Evolutionary conservation across 2,113 vertebrate species (phyloP).

Genomic region (Mus musculus): GRCm39 chr2:59602501-59603000

Average conservation of each 20-base stretch:
- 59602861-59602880: constrained; percentile 99
- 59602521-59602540: not conserved
- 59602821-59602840: constrained; percentile 96
- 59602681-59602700: constrained; percentile 86
- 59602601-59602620: constrained; percentile 10
- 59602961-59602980: constrained; percentile 19
- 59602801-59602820: constrained; percentile 89
- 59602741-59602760: constrained; percentile 96
- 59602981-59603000: not conserved
- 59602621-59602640: not conserved
- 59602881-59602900: constrained; percentile 89
- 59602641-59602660: constrained; percentile 51
- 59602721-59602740: constrained; percentile 98
- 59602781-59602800: constrained; percentile 94
- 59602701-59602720: constrained; percentile 90
- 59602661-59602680: constrained; percentile 45
- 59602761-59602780: constrained; percentile 98
- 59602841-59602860: constrained; percentile 98
- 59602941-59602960: not conserved
- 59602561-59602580: not conserved
- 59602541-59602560: not conserved
- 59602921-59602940: not conserved
- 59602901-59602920: not conserved
- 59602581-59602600: not conserved
- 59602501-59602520: constrained; percentile 35